Conservation (phyloP, 1,140 invertebrate genomes). For the Maconellicoccus hirsutus region DNA sequence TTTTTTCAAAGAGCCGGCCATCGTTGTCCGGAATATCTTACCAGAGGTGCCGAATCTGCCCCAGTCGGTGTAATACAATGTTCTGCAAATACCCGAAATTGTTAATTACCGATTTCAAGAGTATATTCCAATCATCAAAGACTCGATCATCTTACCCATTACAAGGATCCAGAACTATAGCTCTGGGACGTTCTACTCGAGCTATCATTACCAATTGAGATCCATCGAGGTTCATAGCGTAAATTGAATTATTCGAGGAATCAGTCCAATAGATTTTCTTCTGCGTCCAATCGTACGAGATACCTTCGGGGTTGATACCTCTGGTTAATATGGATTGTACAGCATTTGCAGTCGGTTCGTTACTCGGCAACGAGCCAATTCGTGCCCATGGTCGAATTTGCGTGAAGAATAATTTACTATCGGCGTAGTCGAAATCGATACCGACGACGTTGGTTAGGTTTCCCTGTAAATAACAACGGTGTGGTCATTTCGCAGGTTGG, state of each 20-base stretch:
- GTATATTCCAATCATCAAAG: background rate
- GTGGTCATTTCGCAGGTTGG: too few species aligned
- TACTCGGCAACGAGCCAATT: slow-evolving; percentile 65
- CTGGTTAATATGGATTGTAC: slow-evolving; percentile 65
- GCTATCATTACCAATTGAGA: slow-evolving; percentile 85
- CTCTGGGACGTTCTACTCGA: slow-evolving; percentile 79
- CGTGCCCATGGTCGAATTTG: slow-evolving; percentile 82
- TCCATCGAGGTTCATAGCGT: slow-evolving; percentile 86
- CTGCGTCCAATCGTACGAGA: slow-evolving; percentile 94
- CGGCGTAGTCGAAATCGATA: slow-evolving; percentile 85
- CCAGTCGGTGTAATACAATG: slow-evolving; percentile 87
- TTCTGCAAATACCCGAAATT: slow-evolving; percentile 36
- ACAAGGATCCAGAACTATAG: slow-evolving; percentile 94
- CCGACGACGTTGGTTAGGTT: slow-evolving; percentile 95
- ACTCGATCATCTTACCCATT: slow-evolving; percentile 49
- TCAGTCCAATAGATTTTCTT: slow-evolving; percentile 97
- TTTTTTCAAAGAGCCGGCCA: slow-evolving; percentile 87
- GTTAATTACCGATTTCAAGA: background rate
- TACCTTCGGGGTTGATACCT: slow-evolving; percentile 86
- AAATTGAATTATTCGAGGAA: slow-evolving; percentile 84
- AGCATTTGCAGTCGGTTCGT: slow-evolving; percentile 45
- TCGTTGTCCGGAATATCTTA: slow-evolving; percentile 89
- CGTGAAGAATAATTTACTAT: slow-evolving; percentile 78
- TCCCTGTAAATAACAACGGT: slow-evolving; percentile 35
- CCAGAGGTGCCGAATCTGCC: slow-evolving; percentile 82